Evolutionary conservation across 2,888 invertebrate species (phyloP), one percentile per base, ranked within the genome.

Genomic region (Ceraclea dissimilis): DNA sequence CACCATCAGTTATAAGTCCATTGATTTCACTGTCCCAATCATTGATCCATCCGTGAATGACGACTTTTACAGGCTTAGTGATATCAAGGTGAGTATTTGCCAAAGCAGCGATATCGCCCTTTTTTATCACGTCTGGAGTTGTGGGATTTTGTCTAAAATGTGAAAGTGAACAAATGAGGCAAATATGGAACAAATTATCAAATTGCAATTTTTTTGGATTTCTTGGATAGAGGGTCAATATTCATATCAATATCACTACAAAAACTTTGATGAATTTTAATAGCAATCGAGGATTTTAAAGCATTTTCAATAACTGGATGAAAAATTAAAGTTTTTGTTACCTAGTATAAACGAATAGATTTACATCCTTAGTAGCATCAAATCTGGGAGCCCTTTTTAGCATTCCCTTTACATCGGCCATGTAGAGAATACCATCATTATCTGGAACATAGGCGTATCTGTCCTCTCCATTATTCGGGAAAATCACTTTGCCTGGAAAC

Each of bases 31-130:
- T 65, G 62, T 68, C 66, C 10, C 69, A 48, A 10, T 55, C 20
- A 26, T 49, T 56, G 62, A 69, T 70, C 73, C 72, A 74, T 16
- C 73, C 73, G 53, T 74, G 73, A 2, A 70, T 69, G 33, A 74
- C 64, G 5, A 73, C 65, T 52, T 68, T 70, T 10, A 67, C 46
- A 0, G 69, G 67, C 0, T 69, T 66, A 50, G 60, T 64, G 11
- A 61, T 66, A 16, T 58, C 52, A 59, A 70, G 72, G 63, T 68
- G 67, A 0, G 72, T 71, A 33, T 57, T 26, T 17, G 13, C 17
- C 6, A 44, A 11, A 44, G 16, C 5, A 16, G 5, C 16, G 16
- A 44, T n/a, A 16, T 44, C 17, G n/a, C 44, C 44, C n/a, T 44
- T 44, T n/a, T 5, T 6, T 13, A 44, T n/a, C 5, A 44, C 44